Conservation (phyloP, 2,888 invertebrate species). For the Carabus problematicus region DNA sequence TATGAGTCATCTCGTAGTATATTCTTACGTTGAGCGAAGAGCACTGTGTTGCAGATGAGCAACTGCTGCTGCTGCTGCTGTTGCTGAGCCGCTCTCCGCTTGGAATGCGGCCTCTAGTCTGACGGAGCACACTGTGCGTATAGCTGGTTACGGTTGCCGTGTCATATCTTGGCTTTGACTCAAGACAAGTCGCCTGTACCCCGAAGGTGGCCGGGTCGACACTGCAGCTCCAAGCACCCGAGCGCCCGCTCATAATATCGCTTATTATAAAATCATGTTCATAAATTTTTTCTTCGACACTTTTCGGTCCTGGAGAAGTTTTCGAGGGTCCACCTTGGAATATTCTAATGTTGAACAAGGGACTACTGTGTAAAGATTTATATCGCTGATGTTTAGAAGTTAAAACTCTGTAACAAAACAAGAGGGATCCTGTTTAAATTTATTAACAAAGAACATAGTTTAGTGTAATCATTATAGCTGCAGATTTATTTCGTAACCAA, state of each 20-base stretch:
- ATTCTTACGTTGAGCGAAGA: neutral
- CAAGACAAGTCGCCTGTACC: neutral
- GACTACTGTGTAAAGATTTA: too few relatives aligned
- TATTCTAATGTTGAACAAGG: too few relatives aligned
- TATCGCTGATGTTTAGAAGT: too few relatives aligned
- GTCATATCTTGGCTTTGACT: neutral
- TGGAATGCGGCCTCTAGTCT: conserved; percentile 9
- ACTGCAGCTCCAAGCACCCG: neutral
- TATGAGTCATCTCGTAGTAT: too few relatives aligned
- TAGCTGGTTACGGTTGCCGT: neutral
- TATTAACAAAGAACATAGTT: too few relatives aligned
- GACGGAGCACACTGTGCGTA: neutral
- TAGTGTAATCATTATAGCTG: too few relatives aligned
- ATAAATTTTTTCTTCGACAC: too few relatives aligned
- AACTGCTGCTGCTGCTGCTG: neutral
- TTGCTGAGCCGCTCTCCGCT: neutral
- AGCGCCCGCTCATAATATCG: neutral
- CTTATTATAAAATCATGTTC: neutral
- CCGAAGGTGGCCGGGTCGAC: neutral
- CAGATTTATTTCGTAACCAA: too few relatives aligned
- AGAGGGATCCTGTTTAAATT: too few relatives aligned
- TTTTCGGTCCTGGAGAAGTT: too few relatives aligned
- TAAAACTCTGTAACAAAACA: too few relatives aligned
- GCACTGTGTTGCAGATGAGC: neutral
- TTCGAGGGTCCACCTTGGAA: too few relatives aligned